These are phyloP conservation scores for Megaceryle alcyon DNA, from an alignment of 2,797 vertebrate genomes.

Conservation along the genomic window DNA sequence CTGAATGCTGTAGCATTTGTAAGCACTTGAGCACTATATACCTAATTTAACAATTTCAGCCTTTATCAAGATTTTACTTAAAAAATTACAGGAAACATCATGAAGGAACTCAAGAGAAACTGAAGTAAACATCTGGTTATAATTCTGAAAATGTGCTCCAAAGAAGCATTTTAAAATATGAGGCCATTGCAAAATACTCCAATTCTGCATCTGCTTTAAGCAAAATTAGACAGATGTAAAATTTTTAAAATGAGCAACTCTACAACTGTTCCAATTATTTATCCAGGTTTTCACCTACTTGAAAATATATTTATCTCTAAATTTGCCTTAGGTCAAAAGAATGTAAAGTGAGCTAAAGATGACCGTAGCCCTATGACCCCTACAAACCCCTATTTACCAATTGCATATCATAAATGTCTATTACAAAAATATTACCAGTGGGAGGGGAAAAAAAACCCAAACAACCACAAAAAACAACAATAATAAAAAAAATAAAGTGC, in stretches of 20 bases:
- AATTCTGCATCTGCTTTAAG: conserved; percentile 14
- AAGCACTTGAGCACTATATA: neutral
- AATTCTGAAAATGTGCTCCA: conserved; percentile 32
- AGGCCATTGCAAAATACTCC: neutral
- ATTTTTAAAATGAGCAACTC: neutral
- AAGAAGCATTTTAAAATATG: neutral
- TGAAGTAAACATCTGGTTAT: conserved; percentile 55
- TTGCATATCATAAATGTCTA: conserved; percentile 27
- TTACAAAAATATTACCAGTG: conserved; percentile 18
- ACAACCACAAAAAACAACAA: conserved; percentile 46
- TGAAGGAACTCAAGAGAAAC: conserved; percentile 39
- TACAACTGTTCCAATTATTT: conserved; percentile 38
- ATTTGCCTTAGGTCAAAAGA: conserved; percentile 38
- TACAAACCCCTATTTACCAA: conserved; percentile 49
- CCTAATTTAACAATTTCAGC: neutral
- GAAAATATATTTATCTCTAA: conserved; percentile 34
- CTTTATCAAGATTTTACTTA: conserved; percentile 16
- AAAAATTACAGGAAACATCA: conserved; percentile 38
- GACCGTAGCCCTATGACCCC: neutral
- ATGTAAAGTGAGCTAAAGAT: neutral
- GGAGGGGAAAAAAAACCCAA: conserved; percentile 24
- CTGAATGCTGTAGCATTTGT: neutral
- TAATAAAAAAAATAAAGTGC: conserved; percentile 18
- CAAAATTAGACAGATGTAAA: conserved; percentile 13
- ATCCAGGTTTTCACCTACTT: conserved; percentile 37